These are phyloP conservation scores for Perca schrenkii DNA, from an alignment of 2,113 vertebrate species.

Conservation along the genomic window DNA sequence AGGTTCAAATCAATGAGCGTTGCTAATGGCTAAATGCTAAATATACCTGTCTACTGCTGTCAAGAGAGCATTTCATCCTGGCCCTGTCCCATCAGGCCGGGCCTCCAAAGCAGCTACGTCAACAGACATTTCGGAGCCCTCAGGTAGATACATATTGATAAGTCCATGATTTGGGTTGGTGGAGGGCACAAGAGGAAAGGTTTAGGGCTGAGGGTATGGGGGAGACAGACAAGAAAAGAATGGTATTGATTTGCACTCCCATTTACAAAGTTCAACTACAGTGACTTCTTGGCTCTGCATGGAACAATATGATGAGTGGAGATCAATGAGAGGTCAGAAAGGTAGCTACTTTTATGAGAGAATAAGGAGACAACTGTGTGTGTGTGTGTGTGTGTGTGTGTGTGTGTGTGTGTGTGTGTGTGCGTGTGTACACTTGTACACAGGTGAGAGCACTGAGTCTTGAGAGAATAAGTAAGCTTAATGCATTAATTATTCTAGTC, in stretches of 20 bases:
- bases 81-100: conserved; percentile 14
- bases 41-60: conserved; percentile 56
- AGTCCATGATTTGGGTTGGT: conserved; percentile 44
- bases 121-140: conserved; percentile 66
- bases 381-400: conserved; percentile 7
- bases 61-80: conserved; percentile 28
- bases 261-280: conserved; percentile 44
- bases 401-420: conserved; percentile 1
- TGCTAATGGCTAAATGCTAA: conserved; percentile 69
- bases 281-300: conserved; percentile 44
- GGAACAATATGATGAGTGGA: conserved; percentile 56
- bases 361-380: conserved; percentile 1
- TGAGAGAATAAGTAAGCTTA: conserved; percentile 4
- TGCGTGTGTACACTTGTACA: not conserved
- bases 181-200: conserved; percentile 34
- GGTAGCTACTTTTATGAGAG: conserved; percentile 40
- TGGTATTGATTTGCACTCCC: conserved; percentile 51
- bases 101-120: conserved; percentile 24
- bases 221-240: conserved; percentile 37
- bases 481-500: conserved; percentile 2
- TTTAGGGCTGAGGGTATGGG: conserved; percentile 11
- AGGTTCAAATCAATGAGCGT: conserved; percentile 62
- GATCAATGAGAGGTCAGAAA: conserved; percentile 53
- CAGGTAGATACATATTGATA: conserved; percentile 49
- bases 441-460: not conserved